Conservation (phyloP, 2,113 vertebrate genomes). For the Crotophaga sulcirostris region DNA sequence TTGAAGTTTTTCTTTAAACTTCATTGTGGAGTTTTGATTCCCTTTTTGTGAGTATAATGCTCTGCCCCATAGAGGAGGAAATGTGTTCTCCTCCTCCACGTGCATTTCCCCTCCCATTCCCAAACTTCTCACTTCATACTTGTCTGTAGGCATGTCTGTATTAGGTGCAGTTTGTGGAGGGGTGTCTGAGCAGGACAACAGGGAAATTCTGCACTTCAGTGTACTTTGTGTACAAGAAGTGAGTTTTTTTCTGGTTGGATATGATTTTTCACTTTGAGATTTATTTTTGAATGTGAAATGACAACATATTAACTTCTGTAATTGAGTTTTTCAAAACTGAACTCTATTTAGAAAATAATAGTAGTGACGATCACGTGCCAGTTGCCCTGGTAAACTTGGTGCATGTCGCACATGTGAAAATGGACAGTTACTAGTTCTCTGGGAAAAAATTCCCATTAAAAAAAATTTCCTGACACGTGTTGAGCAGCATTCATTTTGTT, state of each 20-base stretch:
- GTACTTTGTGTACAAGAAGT: not conserved
- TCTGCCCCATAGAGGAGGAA: not conserved
- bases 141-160: not conserved
- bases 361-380: not conserved
- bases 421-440: not conserved
- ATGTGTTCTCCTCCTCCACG: not conserved
- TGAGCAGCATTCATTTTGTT: not conserved
- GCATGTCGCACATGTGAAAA: not conserved
- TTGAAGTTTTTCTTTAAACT: not conserved
- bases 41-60: not conserved
- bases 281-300: not conserved
- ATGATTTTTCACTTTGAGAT: not conserved
- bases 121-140: not conserved
- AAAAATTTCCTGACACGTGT: not conserved
- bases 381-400: not conserved
- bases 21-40: not conserved
- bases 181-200: not conserved
- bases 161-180: not conserved
- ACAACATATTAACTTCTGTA: not conserved
- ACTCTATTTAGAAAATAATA: not conserved
- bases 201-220: not conserved
- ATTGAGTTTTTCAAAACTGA: not conserved
- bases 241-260: not conserved
- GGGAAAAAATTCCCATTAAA: rapidly evolving
- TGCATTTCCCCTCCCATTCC: not conserved